Percentiles rank a stretch among this genome's conserved stretches.
These are phyloP conservation scores for Ruditapes philippinarum DNA, from an alignment of 1,140 invertebrate species.

Conservation along the genomic window DNA sequence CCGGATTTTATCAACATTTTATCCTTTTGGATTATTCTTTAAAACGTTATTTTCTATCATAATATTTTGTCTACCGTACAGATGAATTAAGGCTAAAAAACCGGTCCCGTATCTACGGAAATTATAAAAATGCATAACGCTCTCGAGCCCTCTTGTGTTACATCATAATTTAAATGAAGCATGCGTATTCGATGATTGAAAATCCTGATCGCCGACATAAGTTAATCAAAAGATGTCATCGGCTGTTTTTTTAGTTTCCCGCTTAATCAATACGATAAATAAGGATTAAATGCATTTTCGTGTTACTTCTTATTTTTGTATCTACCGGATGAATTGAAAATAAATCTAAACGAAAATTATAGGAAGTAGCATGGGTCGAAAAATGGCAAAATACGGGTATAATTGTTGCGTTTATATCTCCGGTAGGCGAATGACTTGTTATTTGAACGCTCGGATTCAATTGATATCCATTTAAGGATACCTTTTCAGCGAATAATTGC, in stretches of 20 bases:
- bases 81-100: too few relatives aligned
- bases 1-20: too few relatives aligned
- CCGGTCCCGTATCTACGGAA: slow-evolving; percentile 16
- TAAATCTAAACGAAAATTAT: slow-evolving; percentile 57
- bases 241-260: slow-evolving; percentile 21
- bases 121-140: slow-evolving; percentile 16
- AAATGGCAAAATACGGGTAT: slow-evolving; percentile 57
- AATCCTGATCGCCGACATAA: background rate
- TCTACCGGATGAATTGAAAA: slow-evolving; percentile 53
- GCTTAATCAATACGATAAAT: slow-evolving; percentile 36
- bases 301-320: slow-evolving; percentile 62
- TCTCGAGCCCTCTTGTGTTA: background rate
- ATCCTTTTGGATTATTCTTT: too few relatives aligned
- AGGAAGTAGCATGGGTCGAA: slow-evolving; percentile 55
- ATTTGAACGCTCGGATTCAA: slow-evolving; percentile 61
- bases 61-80: too few relatives aligned
- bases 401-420: slow-evolving; percentile 60
- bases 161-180: slow-evolving; percentile 21
- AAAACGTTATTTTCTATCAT: too few relatives aligned
- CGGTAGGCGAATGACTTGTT: slow-evolving; percentile 9
- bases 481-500: slow-evolving; percentile 56
- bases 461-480: slow-evolving; percentile 60
- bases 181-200: slow-evolving; percentile 9
- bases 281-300: slow-evolving; percentile 54
- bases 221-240: slow-evolving; percentile 24